Conservation (phyloP, 1,140 invertebrate genomes). For the Drosophila nigrodunni region DNA sequence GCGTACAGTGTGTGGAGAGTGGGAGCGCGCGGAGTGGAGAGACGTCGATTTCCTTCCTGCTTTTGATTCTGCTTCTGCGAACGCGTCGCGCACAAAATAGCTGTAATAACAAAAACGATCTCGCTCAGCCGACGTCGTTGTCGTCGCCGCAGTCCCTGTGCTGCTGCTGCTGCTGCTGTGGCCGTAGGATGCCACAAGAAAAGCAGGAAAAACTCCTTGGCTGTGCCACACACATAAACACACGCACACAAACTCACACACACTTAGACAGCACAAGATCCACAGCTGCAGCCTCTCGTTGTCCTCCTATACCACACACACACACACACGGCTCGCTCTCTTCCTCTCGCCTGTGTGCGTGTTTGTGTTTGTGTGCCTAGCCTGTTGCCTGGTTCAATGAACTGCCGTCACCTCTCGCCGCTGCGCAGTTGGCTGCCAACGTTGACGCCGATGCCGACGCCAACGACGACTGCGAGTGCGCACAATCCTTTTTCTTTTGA, state of each 20-base stretch:
- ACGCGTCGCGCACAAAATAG: conserved; percentile 48
- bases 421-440: conserved; percentile 47
- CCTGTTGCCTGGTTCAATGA: conserved; percentile 70
- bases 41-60: conserved; percentile 74
- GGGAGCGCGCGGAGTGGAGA: neutral
- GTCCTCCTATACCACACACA: conserved; percentile 54
- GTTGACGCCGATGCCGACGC: conserved; percentile 20
- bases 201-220: conserved; percentile 82
- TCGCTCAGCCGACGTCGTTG: conserved; percentile 28
- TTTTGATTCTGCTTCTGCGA: conserved; percentile 66
- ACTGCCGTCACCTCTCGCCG: conserved; percentile 76
- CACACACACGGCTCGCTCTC: neutral
- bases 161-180: conserved; percentile 28
- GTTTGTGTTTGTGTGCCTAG: conserved; percentile 28
- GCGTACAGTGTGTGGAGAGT: too few relatives aligned
- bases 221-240: conserved; percentile 18
- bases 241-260: conserved; percentile 14
- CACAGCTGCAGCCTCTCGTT: conserved; percentile 43
- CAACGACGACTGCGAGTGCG: conserved; percentile 15
- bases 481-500: conserved; percentile 73
- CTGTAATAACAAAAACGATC: conserved; percentile 75
- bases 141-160: conserved; percentile 11
- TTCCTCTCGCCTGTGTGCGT: neutral
- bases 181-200: conserved; percentile 77
- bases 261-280: conserved; percentile 15